Percentiles rank a stretch among this genome's conserved stretches.
Evolutionary conservation across 2,113 vertebrate species (phyloP).

Genomic region (Nycticorax nycticorax): DNA sequence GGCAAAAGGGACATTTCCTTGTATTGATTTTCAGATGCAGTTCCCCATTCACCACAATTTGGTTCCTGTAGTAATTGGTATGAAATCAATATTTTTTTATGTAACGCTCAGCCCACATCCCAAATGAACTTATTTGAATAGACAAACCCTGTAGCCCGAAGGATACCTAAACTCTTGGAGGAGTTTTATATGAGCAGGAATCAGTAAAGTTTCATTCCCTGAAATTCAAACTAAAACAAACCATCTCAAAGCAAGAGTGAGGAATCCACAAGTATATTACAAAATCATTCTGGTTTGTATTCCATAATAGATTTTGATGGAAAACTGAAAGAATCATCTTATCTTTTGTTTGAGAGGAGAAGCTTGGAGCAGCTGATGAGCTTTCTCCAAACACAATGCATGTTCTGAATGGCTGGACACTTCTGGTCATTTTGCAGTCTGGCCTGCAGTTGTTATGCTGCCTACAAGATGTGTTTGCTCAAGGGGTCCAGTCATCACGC

Average conservation of each 20-base stretch:
- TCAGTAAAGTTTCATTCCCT: neutral
- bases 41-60: constrained; percentile 5
- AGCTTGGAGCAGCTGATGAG: neutral
- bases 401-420: neutral
- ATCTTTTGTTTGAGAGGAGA: constrained; percentile 2
- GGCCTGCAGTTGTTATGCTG: constrained; percentile 44
- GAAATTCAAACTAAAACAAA: neutral
- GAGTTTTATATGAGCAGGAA: neutral
- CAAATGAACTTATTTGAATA: constrained; percentile 19
- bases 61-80: neutral
- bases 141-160: neutral
- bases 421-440: neutral
- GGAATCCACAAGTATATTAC: neutral
- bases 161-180: neutral
- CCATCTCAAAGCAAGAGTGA: neutral
- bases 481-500: constrained; percentile 69
- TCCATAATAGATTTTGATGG: neutral
- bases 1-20: constrained; percentile 28
- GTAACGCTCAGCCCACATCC: constrained; percentile 10
- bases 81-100: constrained; percentile 65
- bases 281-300: neutral
- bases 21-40: constrained; percentile 66
- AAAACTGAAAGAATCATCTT: neutral
- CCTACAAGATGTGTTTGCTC: constrained; percentile 73
- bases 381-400: neutral